Evolutionary conservation across 2,888 invertebrate genomes (phyloP).

Genomic region (Orthosia incerta): DNA sequence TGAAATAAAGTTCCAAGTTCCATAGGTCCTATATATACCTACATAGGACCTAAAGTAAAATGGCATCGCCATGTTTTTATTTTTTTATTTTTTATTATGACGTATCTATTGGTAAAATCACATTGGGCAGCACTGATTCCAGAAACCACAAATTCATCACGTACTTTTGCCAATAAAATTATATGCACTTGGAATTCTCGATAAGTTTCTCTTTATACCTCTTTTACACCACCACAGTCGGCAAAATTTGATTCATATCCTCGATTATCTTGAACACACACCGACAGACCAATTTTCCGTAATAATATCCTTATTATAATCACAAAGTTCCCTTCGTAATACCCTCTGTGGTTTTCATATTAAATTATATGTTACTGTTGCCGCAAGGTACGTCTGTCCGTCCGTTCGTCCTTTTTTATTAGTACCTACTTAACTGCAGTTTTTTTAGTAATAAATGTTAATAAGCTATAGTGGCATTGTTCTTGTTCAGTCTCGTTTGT

Average conservation of each 20-base stretch:
- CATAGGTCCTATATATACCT: no score
- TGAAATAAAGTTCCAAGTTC: no score
- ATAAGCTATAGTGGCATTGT: slow-evolving; percentile 52
- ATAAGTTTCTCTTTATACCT: slow-evolving; percentile 2
- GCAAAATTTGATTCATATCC: slow-evolving; percentile 60
- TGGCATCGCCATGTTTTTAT: no score
- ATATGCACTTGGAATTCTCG: neutral
- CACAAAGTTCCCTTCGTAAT: slow-evolving; percentile 65
- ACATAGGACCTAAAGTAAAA: no score
- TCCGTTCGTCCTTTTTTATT: slow-evolving; percentile 65
- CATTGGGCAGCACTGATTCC: no score
- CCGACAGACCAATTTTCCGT: slow-evolving; percentile 64
- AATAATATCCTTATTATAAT: slow-evolving; percentile 69
- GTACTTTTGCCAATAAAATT: neutral
- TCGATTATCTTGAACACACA: slow-evolving; percentile 59
- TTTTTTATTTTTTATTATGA: no score
- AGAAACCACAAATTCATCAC: neutral
- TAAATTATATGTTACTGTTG: slow-evolving; percentile 66
- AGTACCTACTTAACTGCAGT: slow-evolving; percentile 65
- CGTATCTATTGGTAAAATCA: no score
- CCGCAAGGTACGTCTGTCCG: slow-evolving; percentile 64
- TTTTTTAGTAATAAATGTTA: slow-evolving; percentile 57
- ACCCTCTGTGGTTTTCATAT: slow-evolving; percentile 63
- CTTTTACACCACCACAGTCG: slow-evolving; percentile 35
- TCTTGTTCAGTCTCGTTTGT: slow-evolving; percentile 24